Conservation (phyloP, 2,113 vertebrate genomes). For the Pao palembangensis region DNA sequence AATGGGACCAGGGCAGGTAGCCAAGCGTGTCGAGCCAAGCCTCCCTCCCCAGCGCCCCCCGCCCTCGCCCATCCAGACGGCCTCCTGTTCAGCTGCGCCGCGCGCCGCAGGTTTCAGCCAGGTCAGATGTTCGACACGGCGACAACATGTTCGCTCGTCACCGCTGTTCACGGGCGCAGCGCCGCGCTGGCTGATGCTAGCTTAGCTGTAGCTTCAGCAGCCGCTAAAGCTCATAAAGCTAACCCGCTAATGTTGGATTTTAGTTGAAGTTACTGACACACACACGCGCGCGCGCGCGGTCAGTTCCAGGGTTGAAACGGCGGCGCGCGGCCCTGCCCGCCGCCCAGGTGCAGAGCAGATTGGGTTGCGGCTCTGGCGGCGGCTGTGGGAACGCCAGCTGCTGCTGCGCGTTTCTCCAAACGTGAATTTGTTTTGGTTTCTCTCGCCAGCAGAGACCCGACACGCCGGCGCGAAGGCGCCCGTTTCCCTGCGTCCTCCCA, state of each 20-base stretch:
- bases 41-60: slow-evolving; percentile 12
- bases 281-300: not conserved
- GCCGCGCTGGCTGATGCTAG: too few relatives aligned
- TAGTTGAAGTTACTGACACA: not conserved
- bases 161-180: slow-evolving; percentile 31
- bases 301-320: not conserved
- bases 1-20: slow-evolving; percentile 88
- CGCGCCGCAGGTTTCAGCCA: slow-evolving; percentile 68
- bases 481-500: slow-evolving; percentile 60
- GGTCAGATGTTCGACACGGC: slow-evolving; percentile 73
- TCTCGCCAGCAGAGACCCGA: slow-evolving; percentile 71
- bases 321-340: slow-evolving; percentile 37
- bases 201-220: too few relatives aligned
- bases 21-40: slow-evolving; percentile 81
- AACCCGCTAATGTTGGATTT: too few relatives aligned
- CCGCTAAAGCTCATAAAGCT: too few relatives aligned
- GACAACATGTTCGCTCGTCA: slow-evolving; percentile 68
- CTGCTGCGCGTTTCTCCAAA: slow-evolving; percentile 73
- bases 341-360: slow-evolving; percentile 87
- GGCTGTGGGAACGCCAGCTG: slow-evolving; percentile 84
- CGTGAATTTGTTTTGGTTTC: slow-evolving; percentile 75
- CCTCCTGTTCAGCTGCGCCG: slow-evolving; percentile 69
- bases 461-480: slow-evolving; percentile 73
- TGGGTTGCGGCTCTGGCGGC: slow-evolving; percentile 76
- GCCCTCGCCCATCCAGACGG: slow-evolving; percentile 56